Evolutionary conservation across 2,888 invertebrate species (phyloP).

Genomic region (Oxycera nigricornis): DNA sequence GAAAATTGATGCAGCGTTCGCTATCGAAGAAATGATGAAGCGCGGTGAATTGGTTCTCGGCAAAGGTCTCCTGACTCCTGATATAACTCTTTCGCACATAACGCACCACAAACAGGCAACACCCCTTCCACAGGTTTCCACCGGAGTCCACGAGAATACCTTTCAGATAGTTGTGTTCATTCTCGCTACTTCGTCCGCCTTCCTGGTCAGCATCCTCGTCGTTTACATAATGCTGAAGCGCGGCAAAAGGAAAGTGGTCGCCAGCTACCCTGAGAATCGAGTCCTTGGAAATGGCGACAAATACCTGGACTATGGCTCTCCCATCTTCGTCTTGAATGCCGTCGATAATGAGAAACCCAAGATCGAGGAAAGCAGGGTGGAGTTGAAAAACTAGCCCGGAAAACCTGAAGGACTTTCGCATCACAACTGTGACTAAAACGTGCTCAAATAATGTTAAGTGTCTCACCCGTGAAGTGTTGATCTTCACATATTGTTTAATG

Average conservation of each 20-base stretch:
- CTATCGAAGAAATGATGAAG: constrained; percentile 78
- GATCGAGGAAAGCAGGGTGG: not conserved
- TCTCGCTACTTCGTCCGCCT: constrained; percentile 78
- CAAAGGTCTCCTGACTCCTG: constrained; percentile 64
- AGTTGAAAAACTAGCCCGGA: not conserved
- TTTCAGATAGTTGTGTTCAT: constrained; percentile 81
- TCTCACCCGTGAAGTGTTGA: not conserved
- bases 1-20: constrained; percentile 80
- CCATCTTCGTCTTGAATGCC: constrained; percentile 61
- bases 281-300: constrained; percentile 52
- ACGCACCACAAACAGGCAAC: constrained; percentile 61
- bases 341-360: constrained; percentile 47
- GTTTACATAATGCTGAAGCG: constrained; percentile 79
- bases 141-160: constrained; percentile 60
- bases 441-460: not conserved
- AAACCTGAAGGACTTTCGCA: not conserved
- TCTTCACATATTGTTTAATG: not conserved
- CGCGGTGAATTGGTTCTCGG: constrained; percentile 55
- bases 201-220: constrained; percentile 78
- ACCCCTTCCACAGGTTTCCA: constrained; percentile 53
- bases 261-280: constrained; percentile 47
- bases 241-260: constrained; percentile 60
- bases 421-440: not conserved
- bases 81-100: constrained; percentile 71
- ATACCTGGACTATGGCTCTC: constrained; percentile 58